Percentiles rank a stretch among this genome's conserved stretches.
These are phyloP conservation scores for Meiosimyza platycephala DNA, from an alignment of 2,888 invertebrate species.

Conservation along the genomic window DNA sequence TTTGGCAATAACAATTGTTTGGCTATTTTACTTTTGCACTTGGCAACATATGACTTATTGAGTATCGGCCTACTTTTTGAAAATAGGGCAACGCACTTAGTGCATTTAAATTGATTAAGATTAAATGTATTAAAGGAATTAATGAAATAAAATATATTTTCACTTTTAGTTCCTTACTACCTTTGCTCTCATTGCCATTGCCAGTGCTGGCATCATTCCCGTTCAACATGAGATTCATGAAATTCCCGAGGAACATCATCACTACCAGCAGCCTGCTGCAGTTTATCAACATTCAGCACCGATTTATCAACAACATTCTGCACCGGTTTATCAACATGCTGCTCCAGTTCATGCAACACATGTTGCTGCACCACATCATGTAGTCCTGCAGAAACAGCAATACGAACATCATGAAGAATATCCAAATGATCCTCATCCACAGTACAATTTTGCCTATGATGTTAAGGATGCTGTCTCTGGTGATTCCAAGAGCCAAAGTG, in stretches of 20 bases:
- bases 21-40: constrained; percentile 26
- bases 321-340: constrained; percentile 17
- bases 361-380: constrained; percentile 50
- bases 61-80: not conserved
- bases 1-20: constrained; percentile 14
- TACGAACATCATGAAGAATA: constrained; percentile 55
- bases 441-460: constrained; percentile 64
- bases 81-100: not conserved
- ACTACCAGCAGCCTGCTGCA: constrained; percentile 37
- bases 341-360: constrained; percentile 37
- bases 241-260: constrained; percentile 41
- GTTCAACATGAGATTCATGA: constrained; percentile 50
- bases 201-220: constrained; percentile 55
- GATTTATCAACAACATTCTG: too few relatives aligned
- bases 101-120: not conserved
- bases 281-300: constrained; percentile 20
- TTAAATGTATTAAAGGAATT: not conserved
- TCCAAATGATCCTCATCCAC: constrained; percentile 60
- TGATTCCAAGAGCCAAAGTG: constrained; percentile 65
- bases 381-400: constrained; percentile 54
- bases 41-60: constrained; percentile 22
- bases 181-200: constrained; percentile 50
- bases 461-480: constrained; percentile 64
- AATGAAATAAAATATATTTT: not conserved
- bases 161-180: constrained; percentile 51